A percentile compares a stretch with the other conserved stretches of the same genome.
phyloP scores from a whole-genome alignment of 1,140 invertebrate genomes.

The Ceratitis capitata region DNA sequence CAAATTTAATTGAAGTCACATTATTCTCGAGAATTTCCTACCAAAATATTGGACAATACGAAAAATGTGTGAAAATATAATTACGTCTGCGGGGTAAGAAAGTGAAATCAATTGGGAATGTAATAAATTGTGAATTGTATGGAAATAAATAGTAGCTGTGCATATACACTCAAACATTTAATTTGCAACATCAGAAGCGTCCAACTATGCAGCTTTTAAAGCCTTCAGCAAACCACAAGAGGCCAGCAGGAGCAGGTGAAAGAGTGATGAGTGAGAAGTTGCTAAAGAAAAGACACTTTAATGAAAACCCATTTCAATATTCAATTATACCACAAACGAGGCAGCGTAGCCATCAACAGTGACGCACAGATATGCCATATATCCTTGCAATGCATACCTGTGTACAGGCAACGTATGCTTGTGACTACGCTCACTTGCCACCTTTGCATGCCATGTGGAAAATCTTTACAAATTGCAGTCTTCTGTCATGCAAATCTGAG shows the following conservation, averaged over 20 bases:
- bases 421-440: too few relatives aligned
- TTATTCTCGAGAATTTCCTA: not conserved
- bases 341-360: not conserved
- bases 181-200: too few relatives aligned
- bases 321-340: not conserved
- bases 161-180: too few relatives aligned
- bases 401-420: too few relatives aligned
- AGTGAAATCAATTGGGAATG: not conserved
- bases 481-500: constrained; percentile 26
- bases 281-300: not conserved
- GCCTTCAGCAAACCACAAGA: not conserved
- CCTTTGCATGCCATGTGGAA: not conserved
- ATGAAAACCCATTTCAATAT: constrained; percentile 26
- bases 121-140: not conserved
- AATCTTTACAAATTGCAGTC: not conserved
- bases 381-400: too few relatives aligned
- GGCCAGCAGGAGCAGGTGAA: not conserved
- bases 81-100: not conserved
- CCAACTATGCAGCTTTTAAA: not conserved
- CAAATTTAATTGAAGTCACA: constrained; percentile 4
- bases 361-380: not conserved
- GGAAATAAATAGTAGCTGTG: not conserved
- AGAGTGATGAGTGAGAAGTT: not conserved
- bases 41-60: not conserved
- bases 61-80: not conserved